Conservation (phyloP, 2,797 vertebrate genomes). For the Staurois parvus region DNA sequence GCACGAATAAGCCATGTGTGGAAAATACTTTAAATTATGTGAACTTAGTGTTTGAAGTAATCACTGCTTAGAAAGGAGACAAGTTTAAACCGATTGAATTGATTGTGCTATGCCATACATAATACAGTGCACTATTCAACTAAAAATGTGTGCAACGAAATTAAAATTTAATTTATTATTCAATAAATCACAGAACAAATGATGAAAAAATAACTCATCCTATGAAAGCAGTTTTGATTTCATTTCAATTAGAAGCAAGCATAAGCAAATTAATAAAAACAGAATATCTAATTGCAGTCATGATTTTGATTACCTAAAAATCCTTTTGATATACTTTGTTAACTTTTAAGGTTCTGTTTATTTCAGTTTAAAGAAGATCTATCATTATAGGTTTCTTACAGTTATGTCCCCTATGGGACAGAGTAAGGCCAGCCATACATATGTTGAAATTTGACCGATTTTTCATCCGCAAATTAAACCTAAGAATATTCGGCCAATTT, state of each 20-base stretch:
- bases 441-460: no score
- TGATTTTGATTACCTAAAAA: background rate
- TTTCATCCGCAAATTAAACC: no score
- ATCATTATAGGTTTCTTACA: no score
- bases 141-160: slow-evolving; percentile 19
- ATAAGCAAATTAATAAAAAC: background rate
- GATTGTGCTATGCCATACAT: slow-evolving; percentile 25
- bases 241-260: background rate
- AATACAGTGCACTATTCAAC: slow-evolving; percentile 5
- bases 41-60: slow-evolving; percentile 33
- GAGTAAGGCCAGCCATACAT: no score
- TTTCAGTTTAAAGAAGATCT: no score
- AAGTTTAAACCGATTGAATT: slow-evolving; percentile 17
- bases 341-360: background rate
- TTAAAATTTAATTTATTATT: slow-evolving; percentile 2
- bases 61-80: slow-evolving; percentile 17
- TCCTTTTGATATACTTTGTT: background rate
- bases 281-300: background rate
- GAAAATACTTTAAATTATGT: slow-evolving; percentile 42
- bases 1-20: slow-evolving; percentile 53
- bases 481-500: no score
- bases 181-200: no score
- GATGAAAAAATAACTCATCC: no score
- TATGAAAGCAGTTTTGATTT: background rate
- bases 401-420: no score